Conservation (phyloP, 2,113 vertebrate genomes). For the Damaliscus lunatus region DNA sequence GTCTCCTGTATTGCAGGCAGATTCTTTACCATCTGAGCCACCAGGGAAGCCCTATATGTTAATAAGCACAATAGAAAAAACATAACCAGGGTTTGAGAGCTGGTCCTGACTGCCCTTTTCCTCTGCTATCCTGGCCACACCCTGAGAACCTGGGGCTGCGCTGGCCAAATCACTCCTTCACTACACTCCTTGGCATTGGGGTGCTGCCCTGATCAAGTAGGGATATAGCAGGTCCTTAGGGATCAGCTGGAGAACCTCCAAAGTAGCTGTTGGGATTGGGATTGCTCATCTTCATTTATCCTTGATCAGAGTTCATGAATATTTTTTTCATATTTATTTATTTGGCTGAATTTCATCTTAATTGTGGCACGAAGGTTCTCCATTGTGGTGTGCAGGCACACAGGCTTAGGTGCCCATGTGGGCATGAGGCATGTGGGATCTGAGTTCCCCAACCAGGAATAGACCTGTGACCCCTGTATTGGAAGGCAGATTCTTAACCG, state of each 20-base stretch:
- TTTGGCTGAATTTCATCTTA: background rate
- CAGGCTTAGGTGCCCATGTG: background rate
- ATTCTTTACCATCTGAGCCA: background rate
- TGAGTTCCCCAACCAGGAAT: background rate
- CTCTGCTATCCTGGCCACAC: background rate
- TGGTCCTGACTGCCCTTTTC: background rate
- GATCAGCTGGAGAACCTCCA: background rate
- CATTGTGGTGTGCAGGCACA: background rate
- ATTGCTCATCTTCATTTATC: background rate
- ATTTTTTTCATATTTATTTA: background rate
- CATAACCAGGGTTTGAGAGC: accelerated
- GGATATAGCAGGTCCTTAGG: background rate
- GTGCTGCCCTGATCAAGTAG: background rate
- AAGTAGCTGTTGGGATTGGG: background rate
- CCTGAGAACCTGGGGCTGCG: background rate
- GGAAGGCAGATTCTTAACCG: background rate
- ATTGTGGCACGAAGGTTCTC: background rate
- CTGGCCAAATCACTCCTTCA: background rate
- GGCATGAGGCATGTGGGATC: background rate
- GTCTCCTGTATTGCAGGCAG: background rate
- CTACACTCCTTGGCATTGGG: background rate
- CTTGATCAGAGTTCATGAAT: background rate
- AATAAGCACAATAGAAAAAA: too few species aligned
- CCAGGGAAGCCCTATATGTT: background rate
- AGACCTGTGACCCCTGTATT: background rate